Conservation (phyloP, 2,113 vertebrate genomes). For the Ranitomeya imitator region DNA sequence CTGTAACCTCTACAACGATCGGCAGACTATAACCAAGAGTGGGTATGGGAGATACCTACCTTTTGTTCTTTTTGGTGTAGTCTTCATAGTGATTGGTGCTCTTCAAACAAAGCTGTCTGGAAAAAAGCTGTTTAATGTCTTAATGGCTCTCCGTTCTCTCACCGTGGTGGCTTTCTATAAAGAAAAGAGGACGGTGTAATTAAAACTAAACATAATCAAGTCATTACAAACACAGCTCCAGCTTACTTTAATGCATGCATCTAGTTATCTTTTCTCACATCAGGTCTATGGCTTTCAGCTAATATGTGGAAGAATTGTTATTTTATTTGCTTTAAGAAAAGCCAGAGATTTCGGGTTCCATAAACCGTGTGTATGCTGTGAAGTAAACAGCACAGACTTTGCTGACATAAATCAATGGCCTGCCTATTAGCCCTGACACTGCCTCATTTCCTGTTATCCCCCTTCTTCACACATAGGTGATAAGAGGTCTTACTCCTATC, state of each 20-base stretch:
- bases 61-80: constrained; percentile 46
- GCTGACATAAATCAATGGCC: neutral
- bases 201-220: neutral
- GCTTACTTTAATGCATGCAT: neutral
- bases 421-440: neutral
- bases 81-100: constrained; percentile 35
- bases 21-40: neutral
- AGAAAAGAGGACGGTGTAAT: neutral
- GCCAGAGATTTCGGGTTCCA: neutral
- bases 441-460: neutral
- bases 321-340: neutral
- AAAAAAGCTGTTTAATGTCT: neutral
- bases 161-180: neutral
- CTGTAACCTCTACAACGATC: no score
- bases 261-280: neutral
- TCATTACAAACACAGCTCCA: neutral
- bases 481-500: neutral
- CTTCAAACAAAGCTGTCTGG: neutral
- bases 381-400: neutral
- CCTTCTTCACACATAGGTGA: neutral
- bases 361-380: neutral
- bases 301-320: neutral
- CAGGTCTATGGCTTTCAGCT: neutral
- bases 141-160: neutral
- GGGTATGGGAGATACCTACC: neutral